A percentile compares a stretch with the other conserved stretches of the same genome.
These are phyloP conservation scores for Triplophysa siluroides DNA, from an alignment of 2,113 vertebrate species.

Conservation along the genomic window DNA sequence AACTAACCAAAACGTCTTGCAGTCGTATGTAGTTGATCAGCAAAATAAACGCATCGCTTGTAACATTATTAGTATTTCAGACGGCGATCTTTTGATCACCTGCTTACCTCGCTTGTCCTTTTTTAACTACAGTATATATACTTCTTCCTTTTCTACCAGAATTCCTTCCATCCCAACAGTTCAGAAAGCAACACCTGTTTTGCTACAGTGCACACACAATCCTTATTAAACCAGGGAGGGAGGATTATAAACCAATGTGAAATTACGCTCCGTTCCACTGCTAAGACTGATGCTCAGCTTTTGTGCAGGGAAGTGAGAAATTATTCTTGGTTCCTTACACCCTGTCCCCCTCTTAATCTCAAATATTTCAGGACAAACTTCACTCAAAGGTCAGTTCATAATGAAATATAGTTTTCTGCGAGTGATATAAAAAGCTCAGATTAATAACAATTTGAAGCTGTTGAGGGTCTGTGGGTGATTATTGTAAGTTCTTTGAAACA, in stretches of 20 bases:
- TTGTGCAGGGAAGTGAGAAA: slow-evolving; percentile 35
- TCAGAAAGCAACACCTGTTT: slow-evolving; percentile 11
- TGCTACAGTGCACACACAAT: slow-evolving; percentile 42
- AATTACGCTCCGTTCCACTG: slow-evolving; percentile 48
- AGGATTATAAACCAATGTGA: slow-evolving; percentile 64
- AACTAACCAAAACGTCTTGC: too few species aligned
- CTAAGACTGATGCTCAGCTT: slow-evolving; percentile 42
- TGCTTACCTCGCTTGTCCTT: too few species aligned
- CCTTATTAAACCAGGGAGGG: slow-evolving; percentile 65
- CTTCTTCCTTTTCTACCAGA: background rate
- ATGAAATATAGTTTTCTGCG: slow-evolving; percentile 12
- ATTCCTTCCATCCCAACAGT: background rate
- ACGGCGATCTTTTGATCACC: too few species aligned
- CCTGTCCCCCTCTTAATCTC: background rate
- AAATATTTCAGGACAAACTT: slow-evolving; percentile 47
- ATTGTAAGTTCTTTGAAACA: background rate
- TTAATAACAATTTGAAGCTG: background rate
- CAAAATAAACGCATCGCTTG: too few species aligned
- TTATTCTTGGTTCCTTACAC: background rate
- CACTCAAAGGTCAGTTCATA: slow-evolving; percentile 44
- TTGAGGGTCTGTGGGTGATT: background rate
- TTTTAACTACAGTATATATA: too few species aligned
- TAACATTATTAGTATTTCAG: too few species aligned
- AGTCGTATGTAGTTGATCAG: too few species aligned
- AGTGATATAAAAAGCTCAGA: slow-evolving; percentile 8